Conservation (phyloP, 1,140 invertebrate species). For the Solen grandis region DNA sequence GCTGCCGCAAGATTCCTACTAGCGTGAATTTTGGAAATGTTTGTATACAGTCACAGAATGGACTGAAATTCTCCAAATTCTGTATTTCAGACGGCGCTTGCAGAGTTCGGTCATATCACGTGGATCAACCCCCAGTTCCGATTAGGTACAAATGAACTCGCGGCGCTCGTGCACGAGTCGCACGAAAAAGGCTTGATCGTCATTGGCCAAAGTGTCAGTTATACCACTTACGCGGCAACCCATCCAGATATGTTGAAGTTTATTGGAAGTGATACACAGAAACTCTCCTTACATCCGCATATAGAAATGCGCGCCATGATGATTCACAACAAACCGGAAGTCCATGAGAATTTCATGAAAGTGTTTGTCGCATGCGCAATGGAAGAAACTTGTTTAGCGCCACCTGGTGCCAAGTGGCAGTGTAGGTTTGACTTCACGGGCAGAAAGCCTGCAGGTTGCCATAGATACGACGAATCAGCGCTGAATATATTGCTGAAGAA, state of each 20-base stretch:
- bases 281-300: slow-evolving; percentile 29
- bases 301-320: slow-evolving; percentile 51
- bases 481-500: slow-evolving; percentile 56
- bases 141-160: slow-evolving; percentile 15
- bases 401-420: slow-evolving; percentile 36
- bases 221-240: slow-evolving; percentile 31
- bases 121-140: slow-evolving; percentile 38
- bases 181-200: slow-evolving; percentile 36
- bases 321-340: slow-evolving; percentile 37
- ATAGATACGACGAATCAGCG: slow-evolving; percentile 53
- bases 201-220: slow-evolving; percentile 30
- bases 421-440: slow-evolving; percentile 50
- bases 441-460: slow-evolving; percentile 42
- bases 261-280: slow-evolving; percentile 24
- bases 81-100: slow-evolving; percentile 33
- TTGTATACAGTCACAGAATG: too few relatives aligned
- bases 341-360: slow-evolving; percentile 45
- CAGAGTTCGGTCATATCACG: slow-evolving; percentile 48
- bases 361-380: slow-evolving; percentile 42
- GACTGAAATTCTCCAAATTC: too few relatives aligned
- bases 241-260: slow-evolving; percentile 54
- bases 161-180: slow-evolving; percentile 49
- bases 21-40: too few relatives aligned
- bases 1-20: too few relatives aligned
- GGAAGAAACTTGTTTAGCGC: slow-evolving; percentile 49